phyloP scores from a whole-genome alignment of 2,888 invertebrate species.

The Apantesis nais region DNA sequence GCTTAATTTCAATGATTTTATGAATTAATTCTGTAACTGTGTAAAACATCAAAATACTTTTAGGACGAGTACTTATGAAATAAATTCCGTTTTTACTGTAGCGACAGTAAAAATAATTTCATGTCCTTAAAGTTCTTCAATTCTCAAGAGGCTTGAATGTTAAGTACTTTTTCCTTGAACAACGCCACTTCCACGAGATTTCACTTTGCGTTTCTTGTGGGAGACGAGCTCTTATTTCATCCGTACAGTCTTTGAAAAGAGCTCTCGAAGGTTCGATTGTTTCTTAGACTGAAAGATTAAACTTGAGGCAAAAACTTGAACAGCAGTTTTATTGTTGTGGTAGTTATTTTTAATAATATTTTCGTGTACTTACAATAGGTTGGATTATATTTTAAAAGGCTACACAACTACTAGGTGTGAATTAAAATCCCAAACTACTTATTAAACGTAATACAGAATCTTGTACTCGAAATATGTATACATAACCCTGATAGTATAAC shows the following conservation, averaged over 20 bases:
- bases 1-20: background rate
- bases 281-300: background rate
- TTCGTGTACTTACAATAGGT: background rate
- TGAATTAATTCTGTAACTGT: background rate
- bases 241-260: background rate
- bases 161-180: background rate
- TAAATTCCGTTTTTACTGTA: background rate
- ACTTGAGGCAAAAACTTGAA: background rate
- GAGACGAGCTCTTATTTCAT: background rate
- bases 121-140: background rate
- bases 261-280: background rate
- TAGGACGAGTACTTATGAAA: background rate
- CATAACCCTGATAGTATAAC: constrained; percentile 7
- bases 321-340: background rate
- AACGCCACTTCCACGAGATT: background rate
- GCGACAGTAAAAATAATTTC: background rate
- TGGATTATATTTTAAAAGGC: background rate
- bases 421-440: background rate
- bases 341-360: background rate
- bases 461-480: background rate
- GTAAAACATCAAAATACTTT: background rate
- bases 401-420: background rate
- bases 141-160: background rate
- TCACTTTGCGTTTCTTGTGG: background rate
- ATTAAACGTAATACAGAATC: background rate